phyloP scores from a whole-genome alignment of 2,113 vertebrate species.

The Martes martes region DNA sequence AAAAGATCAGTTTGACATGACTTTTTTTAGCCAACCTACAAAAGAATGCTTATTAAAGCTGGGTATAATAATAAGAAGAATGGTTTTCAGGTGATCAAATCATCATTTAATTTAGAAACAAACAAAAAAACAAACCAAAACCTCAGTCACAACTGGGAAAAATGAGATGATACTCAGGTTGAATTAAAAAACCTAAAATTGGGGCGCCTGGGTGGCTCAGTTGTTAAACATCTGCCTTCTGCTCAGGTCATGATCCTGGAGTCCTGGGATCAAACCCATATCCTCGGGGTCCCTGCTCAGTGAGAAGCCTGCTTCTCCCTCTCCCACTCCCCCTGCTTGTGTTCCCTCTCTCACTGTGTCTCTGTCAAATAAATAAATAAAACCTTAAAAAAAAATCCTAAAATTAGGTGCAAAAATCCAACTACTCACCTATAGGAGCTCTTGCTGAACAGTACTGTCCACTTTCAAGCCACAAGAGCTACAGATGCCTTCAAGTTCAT shows the following conservation, averaged over 20 bases:
- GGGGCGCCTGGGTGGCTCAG: not conserved
- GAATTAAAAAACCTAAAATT: conserved; percentile 42
- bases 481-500: not conserved
- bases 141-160: not conserved
- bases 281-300: too few relatives aligned
- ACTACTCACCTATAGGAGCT: not conserved
- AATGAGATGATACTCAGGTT: conserved; percentile 1
- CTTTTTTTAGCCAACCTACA: not conserved
- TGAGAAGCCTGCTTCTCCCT: too few relatives aligned
- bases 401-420: conserved; percentile 17
- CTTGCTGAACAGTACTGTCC: not conserved
- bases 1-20: not conserved
- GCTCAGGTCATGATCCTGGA: too few relatives aligned
- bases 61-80: conserved; percentile 27
- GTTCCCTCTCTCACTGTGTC: too few relatives aligned
- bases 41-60: conserved; percentile 27
- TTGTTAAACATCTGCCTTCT: too few relatives aligned
- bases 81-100: not conserved
- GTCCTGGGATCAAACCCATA: too few relatives aligned
- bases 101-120: not conserved
- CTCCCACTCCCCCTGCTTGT: too few relatives aligned
- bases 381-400: conserved; percentile 23
- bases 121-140: not conserved
- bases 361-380: too few relatives aligned
- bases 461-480: not conserved